These are phyloP conservation scores for Oligia fasciuncula DNA, from an alignment of 2,888 invertebrate genomes.

Conservation along the genomic window DNA sequence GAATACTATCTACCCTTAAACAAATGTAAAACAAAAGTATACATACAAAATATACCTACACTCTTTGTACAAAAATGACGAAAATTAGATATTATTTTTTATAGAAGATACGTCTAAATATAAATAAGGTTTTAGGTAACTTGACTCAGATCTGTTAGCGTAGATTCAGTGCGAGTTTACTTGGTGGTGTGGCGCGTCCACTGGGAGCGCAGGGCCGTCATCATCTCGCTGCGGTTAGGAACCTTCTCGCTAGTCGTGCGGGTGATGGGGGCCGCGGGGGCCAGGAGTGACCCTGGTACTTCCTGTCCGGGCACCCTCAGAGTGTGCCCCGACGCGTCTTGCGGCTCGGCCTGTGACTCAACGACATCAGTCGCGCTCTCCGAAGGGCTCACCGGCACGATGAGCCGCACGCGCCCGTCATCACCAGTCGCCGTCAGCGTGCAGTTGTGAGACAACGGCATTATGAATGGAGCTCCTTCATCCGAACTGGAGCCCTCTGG, in stretches of 20 bases:
- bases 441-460: constrained; percentile 92
- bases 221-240: constrained; percentile 95
- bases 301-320: constrained; percentile 88
- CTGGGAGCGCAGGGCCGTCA: constrained; percentile 94
- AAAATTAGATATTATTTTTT: constrained; percentile 56
- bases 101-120: constrained; percentile 64
- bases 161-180: constrained; percentile 78
- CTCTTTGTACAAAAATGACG: constrained; percentile 61
- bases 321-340: constrained; percentile 83
- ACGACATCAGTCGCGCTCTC: constrained; percentile 80
- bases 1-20: constrained; percentile 60
- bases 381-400: constrained; percentile 91
- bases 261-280: constrained; percentile 92
- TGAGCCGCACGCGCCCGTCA: constrained; percentile 91
- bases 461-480: constrained; percentile 91
- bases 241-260: constrained; percentile 96
- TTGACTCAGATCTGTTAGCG: constrained; percentile 68
- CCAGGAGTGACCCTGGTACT: constrained; percentile 75
- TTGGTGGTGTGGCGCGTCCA: constrained; percentile 97
- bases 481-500: constrained; percentile 82
- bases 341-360: constrained; percentile 73
- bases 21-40: constrained; percentile 59
- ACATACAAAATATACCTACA: constrained; percentile 61
- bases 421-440: constrained; percentile 91
- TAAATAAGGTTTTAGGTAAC: constrained; percentile 71